Base-by-base conservation (phyloP, 2,113 vertebrate genomes). In the Sorex araneus region DNA sequence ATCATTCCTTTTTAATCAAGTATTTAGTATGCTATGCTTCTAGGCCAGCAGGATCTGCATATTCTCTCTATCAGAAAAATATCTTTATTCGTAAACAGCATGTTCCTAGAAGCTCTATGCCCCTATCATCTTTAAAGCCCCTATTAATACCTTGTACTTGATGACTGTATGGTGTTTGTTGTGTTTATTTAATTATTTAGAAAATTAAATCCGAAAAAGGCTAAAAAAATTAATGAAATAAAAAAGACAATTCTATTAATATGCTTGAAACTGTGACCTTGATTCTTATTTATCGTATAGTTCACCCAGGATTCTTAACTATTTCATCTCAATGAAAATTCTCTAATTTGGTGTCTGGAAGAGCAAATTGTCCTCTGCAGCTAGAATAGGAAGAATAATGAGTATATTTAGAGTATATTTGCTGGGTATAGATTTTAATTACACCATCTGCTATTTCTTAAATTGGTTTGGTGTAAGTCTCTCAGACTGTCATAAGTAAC, bases 61-160 rank as follows among this genome's bases (percentile, higher is more conserved):
- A n/a, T 69, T 50, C 64, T 81, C 78, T 91, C 74, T 60, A 84
- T 50, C 91, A 93, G 70, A 93, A 96, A 94, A 70, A 93, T 25
- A 67, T 76, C 84, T 89, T 60, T 81, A 93, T 95, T 94, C 21
- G 5, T 94, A 94, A 94, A 96, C 92, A 95, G 25, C 82, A 85
- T 94, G 92, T 97, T 96, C 94, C 90, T 84, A 90, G 91, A 96
- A 97, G 82, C 77, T 87, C 87, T 66, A 73, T 85, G 70, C 36
- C 84, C 87, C 84, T 95, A 66, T 57, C 79, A 85, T 89, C 87
- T 95, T 76, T 88, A 93, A 94, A 96, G 78, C 36, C 76, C 34
- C 9, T 10, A 63, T 87, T 64, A 76, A 50, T 79, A 36, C 36
- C 47, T 93, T 18, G 0, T 70, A 86, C 87, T 82, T 66, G 45